A percentile compares a stretch with the other conserved stretches of the same genome.
phyloP scores from a whole-genome alignment of 2,113 vertebrate species.

The Lutjanus erythropterus region DNA sequence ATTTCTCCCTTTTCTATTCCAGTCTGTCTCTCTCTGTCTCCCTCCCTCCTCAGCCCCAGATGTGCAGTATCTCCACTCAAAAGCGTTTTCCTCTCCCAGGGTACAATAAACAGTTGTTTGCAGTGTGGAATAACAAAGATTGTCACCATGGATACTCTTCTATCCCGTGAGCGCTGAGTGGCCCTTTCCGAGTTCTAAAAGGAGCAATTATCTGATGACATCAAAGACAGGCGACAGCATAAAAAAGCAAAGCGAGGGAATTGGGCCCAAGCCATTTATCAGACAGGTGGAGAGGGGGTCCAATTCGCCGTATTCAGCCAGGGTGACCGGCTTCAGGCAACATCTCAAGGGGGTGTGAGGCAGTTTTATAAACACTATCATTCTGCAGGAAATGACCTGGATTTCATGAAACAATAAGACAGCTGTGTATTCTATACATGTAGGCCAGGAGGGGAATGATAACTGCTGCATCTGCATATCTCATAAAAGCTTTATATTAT shows the following conservation, averaged over 20 bases:
- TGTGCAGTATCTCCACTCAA: conserved; percentile 63
- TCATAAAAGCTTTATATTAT: conserved; percentile 3
- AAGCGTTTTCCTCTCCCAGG: conserved; percentile 50
- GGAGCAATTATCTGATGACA: conserved; percentile 86
- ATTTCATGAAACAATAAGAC: conserved; percentile 38
- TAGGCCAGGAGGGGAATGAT: background rate
- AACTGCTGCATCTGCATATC: conserved; percentile 9
- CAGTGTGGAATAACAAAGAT: conserved; percentile 74
- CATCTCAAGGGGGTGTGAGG: conserved; percentile 31
- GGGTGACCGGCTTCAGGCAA: conserved; percentile 39
- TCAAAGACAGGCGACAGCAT: conserved; percentile 79
- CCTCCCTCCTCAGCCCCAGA: conserved; percentile 57
- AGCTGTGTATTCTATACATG: conserved; percentile 25
- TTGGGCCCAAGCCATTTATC: conserved; percentile 63
- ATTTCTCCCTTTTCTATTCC: conserved; percentile 21
- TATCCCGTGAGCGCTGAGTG: conserved; percentile 66
- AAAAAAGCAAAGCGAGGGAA: conserved; percentile 70
- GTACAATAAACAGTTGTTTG: conserved; percentile 76
- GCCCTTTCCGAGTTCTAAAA: conserved; percentile 80
- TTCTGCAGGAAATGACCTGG: conserved; percentile 36
- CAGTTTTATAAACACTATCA: conserved; percentile 36
- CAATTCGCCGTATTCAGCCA: conserved; percentile 51
- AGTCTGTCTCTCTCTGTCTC: conserved; percentile 9
- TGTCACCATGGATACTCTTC: conserved; percentile 80
- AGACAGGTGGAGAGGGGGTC: conserved; percentile 59